Evolutionary conservation across 2,797 vertebrate species (phyloP), one percentile per base, ranked within the genome.

Genomic region (Huso huso): DNA sequence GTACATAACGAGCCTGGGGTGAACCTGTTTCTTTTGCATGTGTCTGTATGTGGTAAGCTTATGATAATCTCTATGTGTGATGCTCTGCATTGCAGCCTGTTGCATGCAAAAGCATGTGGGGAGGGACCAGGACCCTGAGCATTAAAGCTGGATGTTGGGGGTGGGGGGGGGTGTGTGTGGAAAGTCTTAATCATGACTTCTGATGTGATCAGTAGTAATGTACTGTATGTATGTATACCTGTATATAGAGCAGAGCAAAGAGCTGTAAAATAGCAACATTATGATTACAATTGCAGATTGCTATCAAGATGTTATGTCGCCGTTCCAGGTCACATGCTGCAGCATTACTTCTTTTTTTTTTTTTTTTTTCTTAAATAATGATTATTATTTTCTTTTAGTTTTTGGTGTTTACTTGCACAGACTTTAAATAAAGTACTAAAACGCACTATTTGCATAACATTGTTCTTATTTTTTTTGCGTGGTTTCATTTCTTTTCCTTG

Each of bases 1-100:
- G 95, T 97, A 96, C 89, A 98, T 96, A 95, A 84, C 90, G 89
- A 90, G 85, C 92, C 91, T 90, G 87, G 89, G 90, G 91, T 94
- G 87, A 88, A 87, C 88, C 84, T 84, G 82, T 81, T 82, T 88
- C 87, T 89, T 93, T 91, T 98, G 95, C 96, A 98, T 99, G 96
- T 94, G 86, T 95, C 90, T 95, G 91, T 94, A 92, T 94, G 92
- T 95, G 94, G 94, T 95, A 94, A 90, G 89, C 89, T 88, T 94
- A 87, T 81, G 86, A 88, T 90, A 88, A 90, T 87, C 87, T 90
- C 71, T 85, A 81, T 80, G 88, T 90, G 82, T 77, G 83, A 89
- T 82, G 87, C 82, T 89, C 87, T 18, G 1, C 15, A 18, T 86
- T 86, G 87, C 88, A 90, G 87, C 88, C 89, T 89, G 87, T 89